Conservation (phyloP, 2,888 invertebrate genomes). For the Drosophila quinaria region DNA sequence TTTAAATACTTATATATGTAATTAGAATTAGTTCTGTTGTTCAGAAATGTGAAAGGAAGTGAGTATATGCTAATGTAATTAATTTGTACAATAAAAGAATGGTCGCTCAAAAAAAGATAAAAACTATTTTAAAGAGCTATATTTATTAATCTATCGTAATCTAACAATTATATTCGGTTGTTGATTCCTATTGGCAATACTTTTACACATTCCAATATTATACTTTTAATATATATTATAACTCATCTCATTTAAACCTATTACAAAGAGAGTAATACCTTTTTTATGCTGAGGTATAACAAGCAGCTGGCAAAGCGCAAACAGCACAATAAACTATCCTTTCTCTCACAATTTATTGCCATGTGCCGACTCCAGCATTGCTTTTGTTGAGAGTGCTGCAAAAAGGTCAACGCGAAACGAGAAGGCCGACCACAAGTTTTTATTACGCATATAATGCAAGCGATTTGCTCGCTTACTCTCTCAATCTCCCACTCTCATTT, state of each 20-base stretch:
- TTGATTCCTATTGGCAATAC: too few species aligned
- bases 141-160: neutral
- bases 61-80: too few species aligned
- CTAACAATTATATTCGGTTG: neutral
- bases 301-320: constrained; percentile 57
- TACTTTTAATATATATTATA: neutral
- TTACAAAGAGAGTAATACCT: neutral
- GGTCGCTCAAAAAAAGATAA: too few species aligned
- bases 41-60: too few species aligned
- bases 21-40: too few species aligned
- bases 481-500: constrained; percentile 63
- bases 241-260: neutral
- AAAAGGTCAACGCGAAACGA: constrained; percentile 69
- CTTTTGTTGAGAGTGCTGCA: constrained; percentile 27
- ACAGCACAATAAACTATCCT: constrained; percentile 63
- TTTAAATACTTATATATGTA: too few species aligned
- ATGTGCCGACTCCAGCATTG: constrained; percentile 20
- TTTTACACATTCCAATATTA: too few species aligned
- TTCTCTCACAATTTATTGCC: constrained; percentile 18
- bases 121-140: neutral
- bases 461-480: constrained; percentile 58
- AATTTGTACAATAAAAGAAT: too few species aligned
- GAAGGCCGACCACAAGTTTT: constrained; percentile 74
- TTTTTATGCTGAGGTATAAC: constrained; percentile 1
- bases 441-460: constrained; percentile 78